phyloP scores from a whole-genome alignment of 92 coral and sea anemone species.

The Isaurus tuberculatus region DNA sequence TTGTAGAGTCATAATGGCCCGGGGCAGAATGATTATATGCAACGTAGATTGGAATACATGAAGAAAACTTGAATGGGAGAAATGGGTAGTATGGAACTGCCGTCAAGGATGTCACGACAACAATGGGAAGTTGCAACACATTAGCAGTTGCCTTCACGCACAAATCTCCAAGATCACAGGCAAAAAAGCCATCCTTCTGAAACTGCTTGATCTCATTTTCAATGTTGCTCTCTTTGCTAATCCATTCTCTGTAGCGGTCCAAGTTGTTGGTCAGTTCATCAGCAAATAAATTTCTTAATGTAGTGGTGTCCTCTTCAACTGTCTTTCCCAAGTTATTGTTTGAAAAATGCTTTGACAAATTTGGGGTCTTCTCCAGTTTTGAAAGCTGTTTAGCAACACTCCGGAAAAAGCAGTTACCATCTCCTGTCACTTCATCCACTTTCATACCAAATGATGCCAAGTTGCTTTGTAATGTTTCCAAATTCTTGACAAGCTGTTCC shows the following conservation, averaged over 20 bases:
- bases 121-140: slow-evolving; percentile 69
- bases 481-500: slow-evolving; percentile 24
- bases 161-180: slow-evolving; percentile 78
- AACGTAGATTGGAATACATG: slow-evolving; percentile 65
- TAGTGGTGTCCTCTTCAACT: slow-evolving; percentile 60
- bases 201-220: slow-evolving; percentile 61
- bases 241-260: slow-evolving; percentile 74
- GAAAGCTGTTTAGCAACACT: slow-evolving; percentile 56
- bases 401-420: slow-evolving; percentile 75
- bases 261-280: slow-evolving; percentile 66
- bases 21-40: slow-evolving; percentile 80
- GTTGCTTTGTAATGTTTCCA: slow-evolving; percentile 54
- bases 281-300: slow-evolving; percentile 57
- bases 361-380: slow-evolving; percentile 40
- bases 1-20: slow-evolving; percentile 85
- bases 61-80: slow-evolving; percentile 65
- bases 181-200: slow-evolving; percentile 67
- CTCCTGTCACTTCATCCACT: slow-evolving; percentile 52
- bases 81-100: slow-evolving; percentile 76
- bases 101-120: slow-evolving; percentile 71
- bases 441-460: slow-evolving; percentile 69
- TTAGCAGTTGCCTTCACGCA: slow-evolving; percentile 70
- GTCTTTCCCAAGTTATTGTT: slow-evolving; percentile 51
- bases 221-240: slow-evolving; percentile 48
- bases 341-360: slow-evolving; percentile 32